A percentile compares a stretch with the other conserved stretches of the same genome.
Conservation (phyloP, 2,797 vertebrate genomes). For the Serranus cabrilla region DNA sequence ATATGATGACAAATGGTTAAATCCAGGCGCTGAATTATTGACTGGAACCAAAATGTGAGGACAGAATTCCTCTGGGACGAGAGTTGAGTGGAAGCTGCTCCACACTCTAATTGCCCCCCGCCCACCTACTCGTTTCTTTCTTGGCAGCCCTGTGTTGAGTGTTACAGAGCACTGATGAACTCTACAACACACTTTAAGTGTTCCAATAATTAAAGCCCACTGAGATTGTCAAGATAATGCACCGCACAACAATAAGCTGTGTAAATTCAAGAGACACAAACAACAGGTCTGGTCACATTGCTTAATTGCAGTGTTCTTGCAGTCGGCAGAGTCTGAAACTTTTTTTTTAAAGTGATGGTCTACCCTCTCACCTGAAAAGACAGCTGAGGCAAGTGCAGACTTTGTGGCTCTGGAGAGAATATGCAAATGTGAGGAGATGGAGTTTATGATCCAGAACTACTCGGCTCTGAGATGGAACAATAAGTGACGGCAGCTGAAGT, state of each 20-base stretch:
- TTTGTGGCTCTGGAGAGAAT: conserved; percentile 59
- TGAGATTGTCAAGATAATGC: conserved; percentile 73
- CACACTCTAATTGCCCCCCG: conserved; percentile 77
- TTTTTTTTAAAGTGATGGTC: conserved; percentile 23
- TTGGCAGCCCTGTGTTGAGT: conserved; percentile 65
- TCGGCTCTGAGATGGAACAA: conserved; percentile 68
- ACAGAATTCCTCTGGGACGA: conserved; percentile 65
- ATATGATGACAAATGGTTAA: conserved; percentile 70
- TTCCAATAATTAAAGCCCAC: conserved; percentile 78
- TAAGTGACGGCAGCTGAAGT: conserved; percentile 71
- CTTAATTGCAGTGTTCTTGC: conserved; percentile 51
- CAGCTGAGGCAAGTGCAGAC: conserved; percentile 39
- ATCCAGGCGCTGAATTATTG: conserved; percentile 72
- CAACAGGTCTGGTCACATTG: conserved; percentile 51
- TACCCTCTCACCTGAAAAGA: conserved; percentile 65
- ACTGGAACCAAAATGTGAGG: conserved; percentile 77
- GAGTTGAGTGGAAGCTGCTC: conserved; percentile 76
- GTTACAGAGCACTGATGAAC: conserved; percentile 71
- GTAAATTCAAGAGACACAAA: conserved; percentile 62
- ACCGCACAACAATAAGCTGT: conserved; percentile 63
- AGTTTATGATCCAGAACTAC: conserved; percentile 83
- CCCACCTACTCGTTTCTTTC: conserved; percentile 59
- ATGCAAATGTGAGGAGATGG: conserved; percentile 80
- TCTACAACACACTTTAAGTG: conserved; percentile 67
- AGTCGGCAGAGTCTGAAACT: conserved; percentile 22